Evolutionary conservation across 2,888 invertebrate species (phyloP), one percentile per base, ranked within the genome.

Genomic region (Hypomecis atomaria): DNA sequence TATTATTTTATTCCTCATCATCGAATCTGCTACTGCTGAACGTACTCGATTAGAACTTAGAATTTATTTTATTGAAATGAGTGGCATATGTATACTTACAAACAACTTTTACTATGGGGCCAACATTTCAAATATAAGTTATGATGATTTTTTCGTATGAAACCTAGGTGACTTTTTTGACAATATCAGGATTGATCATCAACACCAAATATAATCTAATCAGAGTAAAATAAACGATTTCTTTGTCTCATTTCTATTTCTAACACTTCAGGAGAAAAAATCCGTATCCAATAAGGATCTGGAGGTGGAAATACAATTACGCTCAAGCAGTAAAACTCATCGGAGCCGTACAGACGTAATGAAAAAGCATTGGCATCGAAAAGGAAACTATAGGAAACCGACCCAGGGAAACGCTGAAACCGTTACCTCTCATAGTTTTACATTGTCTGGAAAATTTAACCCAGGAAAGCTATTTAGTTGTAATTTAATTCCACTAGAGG

Each of bases 381-480:
- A 63, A 58, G 42, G 53, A 67, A 69, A 68, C 81, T 82, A 84
- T 80, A 74, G 72, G 65, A 76, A 81, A 78, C 76, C 79, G 67
- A 66, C 68, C 65, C 74, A 65, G 70, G 62, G 69, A 79, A 79
- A 81, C 75, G 76, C 77, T 73, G 71, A 74, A 77, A 77, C 63
- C 69, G 72, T 78, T 76, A 78, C 80, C 78, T 82, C 77, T 74
- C 72, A 73, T 77, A 64, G 67, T 82, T 79, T 79, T 76, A 85
- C 82, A 85, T 78, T 84, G 83, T 84, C 77, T 79, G 68, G 81
- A 75, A 82, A 78, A 81, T 84, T 85, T 82, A 81, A 83, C 79
- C 83, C 73, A 73, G 80, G 79, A 84, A 87, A 84, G 85, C 85
- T 85, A 85, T 89, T 86, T 83, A 80, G 78, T 81, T 83, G 84